Conservation (phyloP, 2,113 vertebrate genomes). For the Pseudolaguvia tuberculata region DNA sequence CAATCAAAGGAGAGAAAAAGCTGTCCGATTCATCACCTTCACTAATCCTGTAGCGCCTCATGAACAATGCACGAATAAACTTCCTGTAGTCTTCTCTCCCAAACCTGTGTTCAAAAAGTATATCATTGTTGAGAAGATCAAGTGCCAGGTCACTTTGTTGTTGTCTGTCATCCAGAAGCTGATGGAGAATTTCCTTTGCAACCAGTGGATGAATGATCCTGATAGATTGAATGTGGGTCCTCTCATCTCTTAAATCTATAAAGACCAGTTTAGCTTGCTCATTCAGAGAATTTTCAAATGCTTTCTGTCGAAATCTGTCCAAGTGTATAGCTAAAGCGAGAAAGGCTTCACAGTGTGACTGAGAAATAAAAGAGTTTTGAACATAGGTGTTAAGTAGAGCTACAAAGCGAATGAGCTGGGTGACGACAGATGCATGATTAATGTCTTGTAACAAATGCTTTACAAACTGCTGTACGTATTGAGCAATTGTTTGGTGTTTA, state of each 20-base stretch:
- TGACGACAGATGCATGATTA: constrained; percentile 57
- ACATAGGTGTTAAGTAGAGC: constrained; percentile 77
- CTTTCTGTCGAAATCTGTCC: constrained; percentile 50
- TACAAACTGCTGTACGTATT: constrained; percentile 65
- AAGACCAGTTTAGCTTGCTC: constrained; percentile 73
- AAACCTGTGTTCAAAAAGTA: constrained; percentile 74
- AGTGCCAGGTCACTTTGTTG: constrained; percentile 68
- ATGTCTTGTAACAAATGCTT: constrained; percentile 66
- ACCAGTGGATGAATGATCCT: constrained; percentile 77
- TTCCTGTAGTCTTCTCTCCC: constrained; percentile 64
- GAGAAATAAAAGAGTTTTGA: constrained; percentile 73
- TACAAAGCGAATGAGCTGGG: constrained; percentile 67
- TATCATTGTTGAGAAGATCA: constrained; percentile 63
- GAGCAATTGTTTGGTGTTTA: constrained; percentile 35
- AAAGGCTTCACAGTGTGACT: constrained; percentile 79
- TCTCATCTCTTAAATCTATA: constrained; percentile 71
- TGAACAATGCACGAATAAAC: constrained; percentile 73
- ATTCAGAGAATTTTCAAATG: constrained; percentile 64
- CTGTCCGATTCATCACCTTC: constrained; percentile 70
- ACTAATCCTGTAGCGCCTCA: constrained; percentile 68
- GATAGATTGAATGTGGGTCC: constrained; percentile 65
- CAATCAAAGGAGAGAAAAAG: constrained; percentile 75
- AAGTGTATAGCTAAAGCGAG: constrained; percentile 49
- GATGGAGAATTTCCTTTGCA: constrained; percentile 75
- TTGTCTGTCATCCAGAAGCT: constrained; percentile 58